Evolutionary conservation across 2,113 vertebrate genomes (phyloP).

Genomic region (Lanius collurio): DNA sequence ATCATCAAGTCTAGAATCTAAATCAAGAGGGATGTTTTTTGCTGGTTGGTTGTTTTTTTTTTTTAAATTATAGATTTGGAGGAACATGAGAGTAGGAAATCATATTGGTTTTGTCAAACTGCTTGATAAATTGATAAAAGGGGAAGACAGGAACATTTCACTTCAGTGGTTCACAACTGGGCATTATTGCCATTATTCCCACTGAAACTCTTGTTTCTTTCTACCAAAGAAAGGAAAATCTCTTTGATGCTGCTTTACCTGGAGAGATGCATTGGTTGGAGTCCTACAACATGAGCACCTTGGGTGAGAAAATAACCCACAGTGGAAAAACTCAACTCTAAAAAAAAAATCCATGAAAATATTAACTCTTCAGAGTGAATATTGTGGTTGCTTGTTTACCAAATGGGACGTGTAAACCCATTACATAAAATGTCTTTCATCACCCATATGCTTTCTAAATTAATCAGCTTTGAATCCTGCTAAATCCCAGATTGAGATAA

Average conservation of each 20-base stretch:
- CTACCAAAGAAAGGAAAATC: background rate
- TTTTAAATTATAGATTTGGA: background rate
- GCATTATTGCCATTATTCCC: background rate
- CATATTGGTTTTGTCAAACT: background rate
- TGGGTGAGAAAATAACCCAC: background rate
- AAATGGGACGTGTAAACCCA: slow-evolving; percentile 80
- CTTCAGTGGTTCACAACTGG: background rate
- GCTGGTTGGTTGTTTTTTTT: background rate
- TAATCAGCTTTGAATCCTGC: slow-evolving; percentile 89
- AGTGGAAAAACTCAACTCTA: background rate
- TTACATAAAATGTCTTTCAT: slow-evolving; percentile 85
- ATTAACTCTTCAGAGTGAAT: background rate
- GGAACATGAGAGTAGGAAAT: background rate
- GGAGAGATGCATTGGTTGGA: background rate
- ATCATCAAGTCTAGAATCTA: background rate
- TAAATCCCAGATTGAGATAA: slow-evolving; percentile 87
- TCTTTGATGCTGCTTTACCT: background rate
- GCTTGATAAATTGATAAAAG: background rate
- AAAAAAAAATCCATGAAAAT: background rate
- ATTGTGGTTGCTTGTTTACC: slow-evolving; percentile 12
- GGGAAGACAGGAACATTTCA: background rate
- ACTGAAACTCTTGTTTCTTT: background rate
- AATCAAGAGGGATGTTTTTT: background rate
- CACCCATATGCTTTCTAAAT: slow-evolving; percentile 80
- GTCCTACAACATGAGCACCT: background rate